Evolutionary conservation across 2,888 invertebrate genomes (phyloP), one percentile per base, ranked within the genome.

Genomic region (Caenorhabditis sp.): DNA sequence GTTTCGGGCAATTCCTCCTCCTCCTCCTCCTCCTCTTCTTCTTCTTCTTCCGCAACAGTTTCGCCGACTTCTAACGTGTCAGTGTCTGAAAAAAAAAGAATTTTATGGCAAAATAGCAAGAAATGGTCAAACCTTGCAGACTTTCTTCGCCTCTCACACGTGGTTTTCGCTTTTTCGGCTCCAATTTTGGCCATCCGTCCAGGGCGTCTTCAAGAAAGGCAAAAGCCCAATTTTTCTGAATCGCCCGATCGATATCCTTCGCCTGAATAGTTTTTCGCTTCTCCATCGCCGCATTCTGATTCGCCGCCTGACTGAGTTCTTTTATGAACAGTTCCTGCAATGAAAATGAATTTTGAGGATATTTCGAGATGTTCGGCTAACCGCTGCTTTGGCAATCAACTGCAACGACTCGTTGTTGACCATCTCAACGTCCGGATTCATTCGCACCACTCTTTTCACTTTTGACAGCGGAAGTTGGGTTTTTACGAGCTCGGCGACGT

Each of bases 151-250:
- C 32, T 22, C 30, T 35, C 7, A 22, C 26, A 52, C 35, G 35
- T 2, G n/a, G 8, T 15, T 68, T 72, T 46, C 79, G 52, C 41
- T 75, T 81, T 53, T 48, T 78, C 27, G 62, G 70, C 55, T 73
- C 59, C 39, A 45, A 17, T 45, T 85, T 85, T 32, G 85, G 85
- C 86, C 86, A 86, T 11, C 79, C 84, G 13, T 85, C 85, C 13
- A 86, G 55, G 11, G 85, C 82, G 43, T 85, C 86, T 59, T 86
- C 85, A 11, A 86, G 77, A 52, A 86, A 83, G n/a, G 80, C 80
- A 68, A 86, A 86, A 4, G 77, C 58, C 78, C 81, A 78, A 20
- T 65, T 70, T 24, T 77, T 66, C 30, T 81, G 75, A 50, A 86
- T 83, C 3, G 78, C 80, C 22, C 78, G 78, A 86, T 85, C 83